Percentiles rank a stretch among this genome's conserved stretches.
These are phyloP conservation scores for Platynereis dumerilii DNA, from an alignment of 2,888 invertebrate genomes.

Conservation along the genomic window DNA sequence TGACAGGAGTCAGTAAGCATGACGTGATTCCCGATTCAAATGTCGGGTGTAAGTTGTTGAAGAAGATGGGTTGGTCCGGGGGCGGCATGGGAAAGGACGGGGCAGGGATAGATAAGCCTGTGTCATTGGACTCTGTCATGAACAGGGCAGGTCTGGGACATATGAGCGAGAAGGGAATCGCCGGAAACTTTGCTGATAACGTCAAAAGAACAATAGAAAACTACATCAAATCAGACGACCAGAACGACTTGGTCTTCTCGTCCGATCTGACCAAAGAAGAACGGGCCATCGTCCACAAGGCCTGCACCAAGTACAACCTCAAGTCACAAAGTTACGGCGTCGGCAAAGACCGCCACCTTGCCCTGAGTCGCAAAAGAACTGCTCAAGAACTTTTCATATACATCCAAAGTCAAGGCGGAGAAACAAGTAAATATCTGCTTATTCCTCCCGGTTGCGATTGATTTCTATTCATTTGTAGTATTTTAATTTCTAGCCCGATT, in stretches of 20 bases:
- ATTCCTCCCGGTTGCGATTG: slow-evolving; percentile 30
- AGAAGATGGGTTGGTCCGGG: slow-evolving; percentile 77
- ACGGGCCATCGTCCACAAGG: slow-evolving; percentile 62
- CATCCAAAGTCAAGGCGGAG: slow-evolving; percentile 46
- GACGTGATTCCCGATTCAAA: slow-evolving; percentile 61
- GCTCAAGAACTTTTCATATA: slow-evolving; percentile 65
- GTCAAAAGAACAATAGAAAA: slow-evolving; percentile 52
- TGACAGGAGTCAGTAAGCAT: slow-evolving; percentile 39
- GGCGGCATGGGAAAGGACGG: slow-evolving; percentile 72
- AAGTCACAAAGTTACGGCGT: slow-evolving; percentile 68
- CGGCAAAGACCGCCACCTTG: slow-evolving; percentile 65
- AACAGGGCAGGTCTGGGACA: slow-evolving; percentile 58
- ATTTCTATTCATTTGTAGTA: too few relatives aligned
- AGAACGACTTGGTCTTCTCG: slow-evolving; percentile 63
- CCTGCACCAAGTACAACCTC: slow-evolving; percentile 63
- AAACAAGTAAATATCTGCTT: slow-evolving; percentile 34
- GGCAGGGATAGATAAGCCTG: slow-evolving; percentile 73
- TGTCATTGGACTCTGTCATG: slow-evolving; percentile 52
- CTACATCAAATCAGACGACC: slow-evolving; percentile 53
- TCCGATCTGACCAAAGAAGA: slow-evolving; percentile 64
- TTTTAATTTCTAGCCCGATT: too few relatives aligned
- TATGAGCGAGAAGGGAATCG: slow-evolving; percentile 41
- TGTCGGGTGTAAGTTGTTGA: slow-evolving; percentile 70
- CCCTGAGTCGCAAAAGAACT: slow-evolving; percentile 66
- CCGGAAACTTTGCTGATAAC: slow-evolving; percentile 45